Evolutionary conservation across 2,797 vertebrate species (phyloP).

Genomic region (Myotis myotis): DNA sequence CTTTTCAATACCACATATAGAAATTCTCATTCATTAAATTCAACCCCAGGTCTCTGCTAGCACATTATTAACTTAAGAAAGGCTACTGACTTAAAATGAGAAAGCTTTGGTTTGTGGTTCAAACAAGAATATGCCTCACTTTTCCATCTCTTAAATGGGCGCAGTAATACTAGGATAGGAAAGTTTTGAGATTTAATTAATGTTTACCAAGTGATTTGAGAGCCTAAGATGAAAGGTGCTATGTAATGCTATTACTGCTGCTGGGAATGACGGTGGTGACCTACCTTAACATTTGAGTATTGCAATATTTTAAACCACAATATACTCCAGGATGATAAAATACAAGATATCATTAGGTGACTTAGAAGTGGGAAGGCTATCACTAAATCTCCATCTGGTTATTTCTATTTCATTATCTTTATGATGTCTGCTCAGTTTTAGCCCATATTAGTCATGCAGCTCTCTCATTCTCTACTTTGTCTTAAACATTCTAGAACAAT

Average conservation of each 20-base stretch:
- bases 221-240: slow-evolving; percentile 67
- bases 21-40: slow-evolving; percentile 54
- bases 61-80: slow-evolving; percentile 46
- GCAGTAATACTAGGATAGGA: slow-evolving; percentile 49
- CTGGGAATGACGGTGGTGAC: not conserved
- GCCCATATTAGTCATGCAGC: not conserved
- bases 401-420: slow-evolving; percentile 59
- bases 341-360: slow-evolving; percentile 68
- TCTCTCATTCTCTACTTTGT: slow-evolving; percentile 37
- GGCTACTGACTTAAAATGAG: slow-evolving; percentile 52
- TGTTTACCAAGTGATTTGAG: slow-evolving; percentile 61
- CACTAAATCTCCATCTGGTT: slow-evolving; percentile 27
- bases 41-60: slow-evolving; percentile 4
- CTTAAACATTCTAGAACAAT: slow-evolving; percentile 2
- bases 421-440: slow-evolving; percentile 31
- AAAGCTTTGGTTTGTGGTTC: slow-evolving; percentile 55
- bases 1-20: not conserved
- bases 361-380: slow-evolving; percentile 60
- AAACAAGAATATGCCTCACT: slow-evolving; percentile 49
- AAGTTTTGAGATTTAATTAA: slow-evolving; percentile 65
- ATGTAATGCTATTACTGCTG: slow-evolving; percentile 54
- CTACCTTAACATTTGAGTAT: slow-evolving; percentile 59
- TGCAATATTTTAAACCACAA: slow-evolving; percentile 52
- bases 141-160: slow-evolving; percentile 61
- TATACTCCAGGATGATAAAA: slow-evolving; percentile 71